phyloP scores from a whole-genome alignment of 2,113 vertebrate genomes.

The Bombycilla garrulus region DNA sequence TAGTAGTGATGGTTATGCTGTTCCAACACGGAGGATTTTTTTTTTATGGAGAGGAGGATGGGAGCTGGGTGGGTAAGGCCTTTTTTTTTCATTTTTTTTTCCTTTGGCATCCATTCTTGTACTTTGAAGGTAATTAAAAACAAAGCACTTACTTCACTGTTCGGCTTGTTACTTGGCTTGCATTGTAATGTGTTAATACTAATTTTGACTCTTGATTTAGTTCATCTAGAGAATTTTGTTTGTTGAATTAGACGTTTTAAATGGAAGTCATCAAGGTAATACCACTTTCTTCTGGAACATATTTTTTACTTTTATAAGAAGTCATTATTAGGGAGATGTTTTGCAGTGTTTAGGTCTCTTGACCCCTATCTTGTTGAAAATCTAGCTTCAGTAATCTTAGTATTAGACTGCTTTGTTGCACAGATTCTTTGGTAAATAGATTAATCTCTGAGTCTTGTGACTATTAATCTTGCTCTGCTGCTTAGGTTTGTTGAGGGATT shows the following conservation, averaged over 20 bases:
- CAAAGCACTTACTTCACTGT: not conserved
- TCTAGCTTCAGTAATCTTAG: slow-evolving; percentile 38
- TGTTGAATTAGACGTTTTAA: not conserved
- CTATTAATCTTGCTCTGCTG: slow-evolving; percentile 57
- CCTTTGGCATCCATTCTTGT: not conserved
- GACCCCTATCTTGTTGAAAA: slow-evolving; percentile 30
- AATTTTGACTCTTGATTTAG: not conserved
- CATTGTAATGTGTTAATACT: not conserved
- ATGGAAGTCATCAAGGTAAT: not conserved
- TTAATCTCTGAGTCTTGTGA: slow-evolving; percentile 62
- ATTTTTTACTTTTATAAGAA: slow-evolving; percentile 3
- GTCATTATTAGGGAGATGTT: slow-evolving; percentile 22
- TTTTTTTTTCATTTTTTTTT: not conserved
- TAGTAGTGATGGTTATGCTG: not conserved
- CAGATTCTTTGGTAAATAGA: slow-evolving; percentile 47
- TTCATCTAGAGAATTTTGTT: not conserved
- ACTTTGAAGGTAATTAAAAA: not conserved
- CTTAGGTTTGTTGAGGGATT: slow-evolving; percentile 55
- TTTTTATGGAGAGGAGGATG: not conserved
- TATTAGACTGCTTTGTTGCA: slow-evolving; percentile 52
- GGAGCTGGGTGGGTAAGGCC: not conserved
- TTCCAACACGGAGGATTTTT: not conserved
- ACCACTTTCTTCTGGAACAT: not conserved
- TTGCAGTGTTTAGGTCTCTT: slow-evolving; percentile 5
- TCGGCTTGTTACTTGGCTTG: not conserved